Conservation (phyloP, 2,888 invertebrate genomes). For the Nowickia ferox region DNA sequence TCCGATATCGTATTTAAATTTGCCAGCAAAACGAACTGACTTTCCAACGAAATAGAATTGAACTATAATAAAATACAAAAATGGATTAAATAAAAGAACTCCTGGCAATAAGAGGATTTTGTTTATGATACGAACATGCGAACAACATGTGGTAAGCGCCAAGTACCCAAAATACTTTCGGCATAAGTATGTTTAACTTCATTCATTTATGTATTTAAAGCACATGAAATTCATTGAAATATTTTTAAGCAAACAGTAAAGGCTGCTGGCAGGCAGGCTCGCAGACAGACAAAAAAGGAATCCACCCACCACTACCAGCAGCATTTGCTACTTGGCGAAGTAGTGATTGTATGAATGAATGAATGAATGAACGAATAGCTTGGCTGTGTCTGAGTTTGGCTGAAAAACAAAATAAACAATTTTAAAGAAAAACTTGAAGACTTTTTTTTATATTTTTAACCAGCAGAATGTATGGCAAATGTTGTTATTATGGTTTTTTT, state of each 20-base stretch:
- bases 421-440: slow-evolving; percentile 22
- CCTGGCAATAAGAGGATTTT: background rate
- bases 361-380: slow-evolving; percentile 21
- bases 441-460: slow-evolving; percentile 34
- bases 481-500: slow-evolving; percentile 32
- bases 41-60: no score
- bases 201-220: slow-evolving; percentile 51
- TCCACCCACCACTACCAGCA: slow-evolving; percentile 39
- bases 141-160: background rate
- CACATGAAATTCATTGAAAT: slow-evolving; percentile 54
- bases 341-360: slow-evolving; percentile 52
- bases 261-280: background rate
- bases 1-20: no score
- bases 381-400: slow-evolving; percentile 15
- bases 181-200: background rate
- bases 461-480: slow-evolving; percentile 41
- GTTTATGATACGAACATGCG: background rate
- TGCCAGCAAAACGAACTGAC: no score
- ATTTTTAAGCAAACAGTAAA: background rate
- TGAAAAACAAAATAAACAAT: slow-evolving; percentile 11
- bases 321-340: slow-evolving; percentile 22
- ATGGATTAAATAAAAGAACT: slow-evolving; percentile 1
- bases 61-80: background rate
- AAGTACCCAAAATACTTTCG: background rate
- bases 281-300: background rate